phyloP scores from a whole-genome alignment of 1,140 invertebrate species.

The Drosophila santomea region DNA sequence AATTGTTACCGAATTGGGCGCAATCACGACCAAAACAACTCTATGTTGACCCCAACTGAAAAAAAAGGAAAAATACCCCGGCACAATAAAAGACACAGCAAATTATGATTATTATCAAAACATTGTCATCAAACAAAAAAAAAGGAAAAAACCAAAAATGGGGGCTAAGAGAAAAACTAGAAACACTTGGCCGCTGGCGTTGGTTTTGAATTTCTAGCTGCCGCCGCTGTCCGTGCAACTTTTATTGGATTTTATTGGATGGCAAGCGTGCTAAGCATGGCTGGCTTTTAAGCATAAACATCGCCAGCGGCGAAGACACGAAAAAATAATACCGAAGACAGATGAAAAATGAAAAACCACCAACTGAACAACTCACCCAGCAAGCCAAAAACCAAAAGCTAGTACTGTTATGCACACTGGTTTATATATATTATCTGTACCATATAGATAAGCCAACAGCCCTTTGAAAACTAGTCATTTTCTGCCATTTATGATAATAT shows the following conservation, averaged over 20 bases:
- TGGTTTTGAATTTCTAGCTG: constrained; percentile 68
- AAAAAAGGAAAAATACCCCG: constrained; percentile 44
- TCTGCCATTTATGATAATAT: constrained; percentile 58
- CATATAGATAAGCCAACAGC: constrained; percentile 13
- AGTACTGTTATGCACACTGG: constrained; percentile 78
- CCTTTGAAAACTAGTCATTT: constrained; percentile 28
- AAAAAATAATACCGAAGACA: constrained; percentile 16
- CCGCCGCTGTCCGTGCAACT: constrained; percentile 39
- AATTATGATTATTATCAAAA: constrained; percentile 66
- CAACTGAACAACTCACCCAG: constrained; percentile 1
- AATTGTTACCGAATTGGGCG: constrained; percentile 33
- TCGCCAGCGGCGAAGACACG: constrained; percentile 52
- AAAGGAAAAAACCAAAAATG: not conserved
- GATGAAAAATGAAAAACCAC: constrained; percentile 3
- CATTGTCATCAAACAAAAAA: constrained; percentile 53
- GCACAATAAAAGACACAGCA: constrained; percentile 30
- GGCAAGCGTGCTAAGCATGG: constrained; percentile 64
- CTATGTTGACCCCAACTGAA: constrained; percentile 52
- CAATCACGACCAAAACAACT: constrained; percentile 14
- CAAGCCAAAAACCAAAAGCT: constrained; percentile 43
- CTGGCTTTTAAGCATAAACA: constrained; percentile 70
- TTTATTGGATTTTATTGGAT: constrained; percentile 77
- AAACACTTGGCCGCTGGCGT: constrained; percentile 52
- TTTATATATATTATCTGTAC: not conserved
- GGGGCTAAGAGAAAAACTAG: constrained; percentile 10